Evolutionary conservation across 2,888 invertebrate species (phyloP), one percentile per base, ranked within the genome.

Genomic region (Drosophila paranaensis): DNA sequence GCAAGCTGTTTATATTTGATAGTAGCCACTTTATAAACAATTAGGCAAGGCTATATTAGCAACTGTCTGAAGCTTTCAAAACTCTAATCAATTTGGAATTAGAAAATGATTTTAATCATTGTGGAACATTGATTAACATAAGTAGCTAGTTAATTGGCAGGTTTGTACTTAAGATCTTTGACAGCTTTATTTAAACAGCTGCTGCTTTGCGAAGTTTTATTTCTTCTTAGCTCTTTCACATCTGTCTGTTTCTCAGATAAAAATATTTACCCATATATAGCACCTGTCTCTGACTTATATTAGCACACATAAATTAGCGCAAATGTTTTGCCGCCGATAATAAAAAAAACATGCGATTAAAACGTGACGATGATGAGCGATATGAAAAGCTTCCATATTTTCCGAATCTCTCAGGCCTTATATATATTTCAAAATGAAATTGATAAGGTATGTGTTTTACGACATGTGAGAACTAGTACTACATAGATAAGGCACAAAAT

Each of bases 301-400:
- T n/a, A 40, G n/a, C 37, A 6, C 27, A 43, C 11, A 37, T n/a
- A 14, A 43, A 40, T 53, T 40, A 27, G 10, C 16, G 14, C 45
- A 33, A 48, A 42, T 39, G 33, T 46, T 40, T 53, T 33, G 11
- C n/a, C 6, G 33, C 8, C 46, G 39, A 16, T 33, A 33, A 6
- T 60, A 33, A 48, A 46, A 46, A 35, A 39, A 33, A 53, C 80
- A 81, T 64, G 72, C 76, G 73, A 84, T 42, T 37, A 71, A 87
- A 84, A 81, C 85, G 82, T 82, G 82, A 69, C 75, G 66, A 2
- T 14, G 45, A 25, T 42, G 35, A 3, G 48, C 27, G 25, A 57
- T 60, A 30, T 39, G 48, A 39, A 57, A 70, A 33, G 43, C 46
- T 43, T 65, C 45, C 37, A 55, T 61, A 62, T 71, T 10, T 53